A percentile compares a stretch with the other conserved stretches of the same genome.
Evolutionary conservation across 2,113 vertebrate genomes (phyloP).

Genomic region (Nerophis ophidion): DNA sequence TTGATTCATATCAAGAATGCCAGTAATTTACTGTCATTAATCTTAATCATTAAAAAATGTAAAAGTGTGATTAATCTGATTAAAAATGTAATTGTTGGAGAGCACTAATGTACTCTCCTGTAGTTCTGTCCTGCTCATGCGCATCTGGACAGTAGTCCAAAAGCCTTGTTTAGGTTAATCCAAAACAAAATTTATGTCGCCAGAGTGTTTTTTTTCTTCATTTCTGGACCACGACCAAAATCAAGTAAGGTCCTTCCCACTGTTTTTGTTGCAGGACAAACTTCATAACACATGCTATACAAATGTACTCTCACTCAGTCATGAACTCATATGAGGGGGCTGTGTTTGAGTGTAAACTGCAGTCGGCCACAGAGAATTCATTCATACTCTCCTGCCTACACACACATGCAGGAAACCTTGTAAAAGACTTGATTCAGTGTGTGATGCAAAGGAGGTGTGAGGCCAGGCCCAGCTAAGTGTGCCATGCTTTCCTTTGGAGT

Average conservation of each 20-base stretch:
- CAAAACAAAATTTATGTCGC: constrained; percentile 2
- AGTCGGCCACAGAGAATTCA: constrained; percentile 32
- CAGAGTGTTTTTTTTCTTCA: constrained; percentile 1
- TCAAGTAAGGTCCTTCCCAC: not conserved
- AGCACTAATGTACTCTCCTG: no score
- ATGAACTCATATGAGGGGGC: not conserved
- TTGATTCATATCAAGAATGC: no score
- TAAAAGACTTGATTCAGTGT: constrained; percentile 28
- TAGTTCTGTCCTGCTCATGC: no score
- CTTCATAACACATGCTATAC: not conserved
- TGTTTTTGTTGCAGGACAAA: constrained; percentile 1
- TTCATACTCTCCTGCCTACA: constrained; percentile 25
- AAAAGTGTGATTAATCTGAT: no score
- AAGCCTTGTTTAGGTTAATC: not conserved
- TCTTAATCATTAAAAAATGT: no score
- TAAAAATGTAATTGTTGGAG: no score
- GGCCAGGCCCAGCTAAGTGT: constrained; percentile 27
- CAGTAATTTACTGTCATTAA: no score
- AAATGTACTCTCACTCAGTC: not conserved
- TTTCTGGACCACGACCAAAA: constrained; percentile 1
- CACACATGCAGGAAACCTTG: constrained; percentile 4
- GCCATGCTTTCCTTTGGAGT: constrained; percentile 27
- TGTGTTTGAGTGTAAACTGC: constrained; percentile 19
- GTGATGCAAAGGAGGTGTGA: constrained; percentile 41
- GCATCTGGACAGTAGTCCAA: no score